phyloP scores from a whole-genome alignment of 2,113 vertebrate genomes.

The Casuarius casuarius region DNA sequence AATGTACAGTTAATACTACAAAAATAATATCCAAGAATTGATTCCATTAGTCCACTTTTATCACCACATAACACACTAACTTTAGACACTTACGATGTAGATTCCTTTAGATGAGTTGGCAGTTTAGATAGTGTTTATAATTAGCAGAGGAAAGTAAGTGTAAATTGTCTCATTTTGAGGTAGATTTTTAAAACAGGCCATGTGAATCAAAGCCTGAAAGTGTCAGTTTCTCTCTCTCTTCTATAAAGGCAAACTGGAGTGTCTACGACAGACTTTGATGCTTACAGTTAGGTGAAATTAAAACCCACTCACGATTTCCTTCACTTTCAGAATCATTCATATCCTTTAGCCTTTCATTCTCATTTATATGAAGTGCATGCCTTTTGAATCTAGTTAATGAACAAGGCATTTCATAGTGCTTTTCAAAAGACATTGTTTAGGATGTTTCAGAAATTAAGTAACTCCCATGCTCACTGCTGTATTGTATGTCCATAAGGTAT shows the following conservation, averaged over 20 bases:
- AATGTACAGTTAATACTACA: neutral
- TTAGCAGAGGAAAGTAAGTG: neutral
- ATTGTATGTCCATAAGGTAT: neutral
- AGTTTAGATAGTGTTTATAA: neutral
- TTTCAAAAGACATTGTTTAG: neutral
- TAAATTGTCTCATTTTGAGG: neutral
- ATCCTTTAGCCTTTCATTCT: neutral
- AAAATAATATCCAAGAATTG: neutral
- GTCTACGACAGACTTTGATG: neutral
- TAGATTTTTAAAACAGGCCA: neutral
- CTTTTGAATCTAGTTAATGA: neutral
- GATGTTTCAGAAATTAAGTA: neutral
- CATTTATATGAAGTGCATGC: neutral
- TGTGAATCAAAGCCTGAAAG: neutral
- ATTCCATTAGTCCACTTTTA: neutral
- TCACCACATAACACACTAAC: neutral
- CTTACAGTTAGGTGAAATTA: neutral
- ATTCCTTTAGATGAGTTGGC: neutral
- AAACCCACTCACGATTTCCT: neutral
- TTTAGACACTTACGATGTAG: fast-evolving
- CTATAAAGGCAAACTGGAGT: neutral
- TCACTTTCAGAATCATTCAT: neutral
- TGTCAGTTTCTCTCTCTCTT: neutral
- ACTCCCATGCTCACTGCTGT: neutral
- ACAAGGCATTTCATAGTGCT: neutral